These are phyloP conservation scores for Elachura formosa DNA, from an alignment of 2,113 vertebrate genomes.

Conservation along the genomic window DNA sequence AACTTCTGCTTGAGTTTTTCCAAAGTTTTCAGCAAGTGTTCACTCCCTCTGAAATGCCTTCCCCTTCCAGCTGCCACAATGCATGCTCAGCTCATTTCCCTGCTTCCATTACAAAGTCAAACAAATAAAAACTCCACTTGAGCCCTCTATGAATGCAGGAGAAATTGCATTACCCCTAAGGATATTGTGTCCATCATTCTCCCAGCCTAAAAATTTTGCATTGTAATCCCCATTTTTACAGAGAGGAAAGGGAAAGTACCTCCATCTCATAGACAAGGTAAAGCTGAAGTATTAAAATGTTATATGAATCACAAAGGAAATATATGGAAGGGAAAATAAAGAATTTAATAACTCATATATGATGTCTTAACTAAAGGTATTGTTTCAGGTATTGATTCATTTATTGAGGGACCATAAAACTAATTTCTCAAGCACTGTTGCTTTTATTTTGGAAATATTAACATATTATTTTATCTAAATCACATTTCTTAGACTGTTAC, in stretches of 20 bases:
- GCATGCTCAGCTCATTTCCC: neutral
- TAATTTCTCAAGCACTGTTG: neutral
- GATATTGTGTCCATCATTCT: accelerated
- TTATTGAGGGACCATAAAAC: neutral
- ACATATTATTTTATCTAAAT: neutral
- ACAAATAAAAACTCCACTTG: neutral
- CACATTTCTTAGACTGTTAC: neutral
- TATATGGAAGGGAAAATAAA: neutral
- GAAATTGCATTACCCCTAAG: neutral
- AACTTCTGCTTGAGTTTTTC: neutral
- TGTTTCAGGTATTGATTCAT: neutral
- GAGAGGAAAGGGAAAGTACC: neutral
- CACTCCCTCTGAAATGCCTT: neutral
- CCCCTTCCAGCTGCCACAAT: neutral
- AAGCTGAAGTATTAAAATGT: neutral
- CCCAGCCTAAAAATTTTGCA: neutral
- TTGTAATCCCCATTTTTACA: neutral
- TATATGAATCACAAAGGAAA: neutral
- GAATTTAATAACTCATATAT: neutral
- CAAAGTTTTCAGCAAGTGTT: neutral
- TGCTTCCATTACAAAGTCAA: neutral
- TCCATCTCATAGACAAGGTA: neutral
- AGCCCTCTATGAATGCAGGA: neutral
- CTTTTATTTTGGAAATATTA: neutral
- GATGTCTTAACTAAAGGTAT: neutral